Base-by-base conservation (phyloP, 2,797 vertebrate genomes). In the Rhinophrynus dorsalis region DNA sequence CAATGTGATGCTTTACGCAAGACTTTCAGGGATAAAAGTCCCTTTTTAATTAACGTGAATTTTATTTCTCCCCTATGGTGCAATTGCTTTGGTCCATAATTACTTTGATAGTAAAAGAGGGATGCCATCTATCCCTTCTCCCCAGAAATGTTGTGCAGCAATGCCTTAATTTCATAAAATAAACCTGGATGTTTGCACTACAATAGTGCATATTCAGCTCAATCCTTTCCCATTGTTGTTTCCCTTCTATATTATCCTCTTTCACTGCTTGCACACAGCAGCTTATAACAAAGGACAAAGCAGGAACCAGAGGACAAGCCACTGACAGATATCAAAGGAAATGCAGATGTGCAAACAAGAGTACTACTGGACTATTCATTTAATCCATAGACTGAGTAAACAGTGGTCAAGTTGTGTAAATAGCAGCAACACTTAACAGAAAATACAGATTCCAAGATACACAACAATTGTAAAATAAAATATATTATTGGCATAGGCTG, bases 301-400 rank as follows among this genome's bases (percentile, higher is more conserved):
- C 15, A 23, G n/a, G n/a, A n/a, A n/a, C n/a, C n/a, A 45, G 11
- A 45, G 3, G n/a, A 11, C 7, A 52, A n/a, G 2, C 15, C 47
- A 40, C n/a, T 50, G 11, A 35, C 4, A n/a, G 9, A 42, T 35
- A 33, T 62, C 18, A 27, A 51, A 27, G 24, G 15, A 52, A 11
- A 29, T 27, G 21, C 24, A 50, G 3, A 38, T 38, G 45, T 26
- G 60, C 32, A 62, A 51, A 52, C 61, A 50, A 35, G 5, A 29
- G 47, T 23, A 5, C 6, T 27, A 38, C 26, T 27, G 47, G 12
- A 40, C 23, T 8, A 15, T 20, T 59, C 45, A 37, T 38, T 5
- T 23, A 61, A 12, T n/a, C 17, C 55, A 50, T 24, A 20, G 12
- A 55, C 5, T 23, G 10, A 57, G 44, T 67, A 57, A 57, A 57